Evolutionary conservation across 1,140 invertebrate species (phyloP).

Genomic region (Vollenhovia emeryi): DNA sequence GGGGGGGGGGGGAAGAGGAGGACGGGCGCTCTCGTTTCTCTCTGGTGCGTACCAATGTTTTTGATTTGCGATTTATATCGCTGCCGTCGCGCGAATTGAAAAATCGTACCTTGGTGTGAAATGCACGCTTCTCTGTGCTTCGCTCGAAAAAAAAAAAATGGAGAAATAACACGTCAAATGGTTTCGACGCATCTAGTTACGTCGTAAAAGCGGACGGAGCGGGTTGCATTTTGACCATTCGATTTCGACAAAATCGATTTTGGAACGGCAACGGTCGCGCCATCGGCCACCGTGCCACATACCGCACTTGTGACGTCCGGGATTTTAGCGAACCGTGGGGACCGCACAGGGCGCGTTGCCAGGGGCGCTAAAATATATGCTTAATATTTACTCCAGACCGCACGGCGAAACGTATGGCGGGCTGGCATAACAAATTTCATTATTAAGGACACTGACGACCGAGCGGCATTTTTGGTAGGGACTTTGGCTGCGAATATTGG

Average conservation of each 20-base stretch:
- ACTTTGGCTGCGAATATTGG: slow-evolving; percentile 6
- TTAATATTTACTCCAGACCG: slow-evolving; percentile 71
- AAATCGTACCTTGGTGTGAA: slow-evolving; percentile 19
- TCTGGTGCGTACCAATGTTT: not conserved
- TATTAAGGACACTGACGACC: slow-evolving; percentile 67
- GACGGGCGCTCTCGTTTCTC: slow-evolving; percentile 15
- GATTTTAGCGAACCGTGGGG: slow-evolving; percentile 41
- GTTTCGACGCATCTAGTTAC: slow-evolving; percentile 57
- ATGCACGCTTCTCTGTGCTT: not conserved
- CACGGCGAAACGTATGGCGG: slow-evolving; percentile 67
- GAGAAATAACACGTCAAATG: slow-evolving; percentile 30
- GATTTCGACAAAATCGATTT: slow-evolving; percentile 66
- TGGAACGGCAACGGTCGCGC: slow-evolving; percentile 26
- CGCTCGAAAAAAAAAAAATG: not conserved
- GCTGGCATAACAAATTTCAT: slow-evolving; percentile 66
- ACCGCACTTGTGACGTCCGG: slow-evolving; percentile 18
- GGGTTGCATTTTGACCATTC: slow-evolving; percentile 56
- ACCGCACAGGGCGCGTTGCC: slow-evolving; percentile 68
- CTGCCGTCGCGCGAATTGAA: not conserved
- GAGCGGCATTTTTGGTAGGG: slow-evolving; percentile 11
- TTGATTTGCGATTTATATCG: slow-evolving; percentile 37
- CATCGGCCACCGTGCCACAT: slow-evolving; percentile 34
- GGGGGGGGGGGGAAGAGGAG: too few relatives aligned
- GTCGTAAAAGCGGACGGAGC: slow-evolving; percentile 30
- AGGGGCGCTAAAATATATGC: slow-evolving; percentile 66